Evolutionary conservation across 1,140 invertebrate genomes (phyloP), one percentile per base, ranked within the genome.

Genomic region (Penaeus japonicus): DNA sequence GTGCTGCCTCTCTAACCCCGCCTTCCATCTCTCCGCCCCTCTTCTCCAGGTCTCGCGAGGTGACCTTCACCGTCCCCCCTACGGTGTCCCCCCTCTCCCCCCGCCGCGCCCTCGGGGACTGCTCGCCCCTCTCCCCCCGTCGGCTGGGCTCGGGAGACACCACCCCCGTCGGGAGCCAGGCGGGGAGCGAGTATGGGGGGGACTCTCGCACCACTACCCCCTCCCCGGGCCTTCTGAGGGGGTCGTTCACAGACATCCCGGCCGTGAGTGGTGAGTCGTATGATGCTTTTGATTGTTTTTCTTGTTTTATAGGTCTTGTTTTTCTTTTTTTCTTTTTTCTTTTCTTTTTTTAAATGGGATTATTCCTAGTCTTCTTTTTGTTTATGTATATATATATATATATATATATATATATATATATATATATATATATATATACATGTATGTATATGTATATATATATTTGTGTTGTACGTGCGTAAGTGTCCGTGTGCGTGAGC

Each of bases 141-240:
- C 30, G 87, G 65, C 53, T 89, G 32, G 87, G 87, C 10, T 89
- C 87, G 1, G 87, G 82, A 39, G 87, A 89, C 81, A 89, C 87
- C 20, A 89, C 87, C 20, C 87, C 87, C 54, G 87, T 89, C 22
- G 87, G 87, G 54, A 84, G 80, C 18, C 39, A 47, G 24, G 78
- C 79, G 17, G 80, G 79, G 24, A 78, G 87, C n/a, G 87, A 89
- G 73, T 88, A 88, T 32, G 87, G 87, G 10, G 87, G 87, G 32
- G 81, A 88, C 87, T 89, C 87, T 4, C 81, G 87, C n/a, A 78
- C 87, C 32, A 89, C 87, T 55, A 89, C 87, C 15, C 87, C 87
- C 15, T 89, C 87, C 70, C 87, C 82, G 3, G 87, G 87, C 24
- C 81, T 82, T 35, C 84, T 79, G 73, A 65, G 82, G 47, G 87